Base-by-base conservation (phyloP, 1,140 invertebrate species). In the Diprion similis region DNA sequence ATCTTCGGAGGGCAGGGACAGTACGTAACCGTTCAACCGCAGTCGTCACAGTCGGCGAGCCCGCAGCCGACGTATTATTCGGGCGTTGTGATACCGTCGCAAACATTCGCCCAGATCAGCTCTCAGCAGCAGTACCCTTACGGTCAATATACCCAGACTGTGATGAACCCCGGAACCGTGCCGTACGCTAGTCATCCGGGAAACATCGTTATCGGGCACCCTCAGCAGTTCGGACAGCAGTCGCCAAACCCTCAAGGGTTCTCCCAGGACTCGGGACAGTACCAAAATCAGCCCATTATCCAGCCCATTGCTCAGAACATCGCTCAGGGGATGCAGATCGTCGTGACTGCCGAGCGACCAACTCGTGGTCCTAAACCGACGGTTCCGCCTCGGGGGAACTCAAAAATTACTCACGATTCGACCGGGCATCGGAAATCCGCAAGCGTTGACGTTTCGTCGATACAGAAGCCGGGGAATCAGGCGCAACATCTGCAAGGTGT, bases 271-370 rank as follows among this genome's bases (percentile, higher is more conserved):
- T 48, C 87, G 15, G 76, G 79, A 0, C 86, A 86, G 24, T 87
- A 88, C 72, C 87, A 85, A 37, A 80, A 76, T 1, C 87, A 88
- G 46, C 87, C 86, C 1, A 87, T 87, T 10, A 87, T 87, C n/a
- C 87, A 88, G 24, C 85, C 85, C 8, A 86, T 86, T n/a, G 81
- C 85, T 0, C 85, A 88, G 71, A 87, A 86, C 66, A 79, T 87
- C 2, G 78, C 59, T 1, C 81, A 84, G 11, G 76, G 77, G 4
- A 78, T 82, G 10, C 46, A 78, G 0, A 77, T 83, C 6, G 51
- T 13, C 6, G 70, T 79, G 6, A 76, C 73, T 11, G 73, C 79
- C 0, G 86, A 87, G 13, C 73, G 82, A 71, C 71, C 74, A 11
- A 81, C 71, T 10, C 81, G 87, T 11, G 87, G 87, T 47, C 87